Base-by-base conservation (phyloP, 1,140 invertebrate species). In the Ceratina australensis region DNA sequence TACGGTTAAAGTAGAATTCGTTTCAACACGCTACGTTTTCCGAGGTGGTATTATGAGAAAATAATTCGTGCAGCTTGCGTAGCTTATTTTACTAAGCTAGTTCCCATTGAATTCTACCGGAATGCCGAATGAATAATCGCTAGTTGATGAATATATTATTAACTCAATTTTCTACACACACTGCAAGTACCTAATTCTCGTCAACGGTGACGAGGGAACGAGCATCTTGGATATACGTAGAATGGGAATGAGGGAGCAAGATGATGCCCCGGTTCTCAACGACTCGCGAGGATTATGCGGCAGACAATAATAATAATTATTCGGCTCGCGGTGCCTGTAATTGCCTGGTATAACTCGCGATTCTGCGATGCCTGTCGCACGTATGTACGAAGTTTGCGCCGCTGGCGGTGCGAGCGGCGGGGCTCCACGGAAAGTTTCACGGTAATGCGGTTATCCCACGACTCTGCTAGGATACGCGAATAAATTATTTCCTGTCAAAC, bases 291-390 rank as follows among this genome's bases (percentile, higher is more conserved):
- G 81, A 79, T 82, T 82, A 82, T 52, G 77, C 71, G 67, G 71
- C 49, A 82, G 78, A 83, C 80, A 82, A 83, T 83, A 82, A 83
- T 82, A 72, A 78, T 78, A 83, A 83, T 83, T 83, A 83, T 83
- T 79, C 76, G 71, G 50, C 69, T 79, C 60, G 80, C 61, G 61
- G 68, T 83, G 80, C 80, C 67, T 74, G 66, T 82, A 83, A 82
- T 83, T 83, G 76, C 75, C 76, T 68, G 52, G 81, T 71, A 66
- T 82, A 83, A 83, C 71, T 83, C 80, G 63, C 61, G 80, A 80
- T 77, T 82, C 74, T 68, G 28, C 64, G 80, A 72, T 71, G 76
- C 79, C 81, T 65, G 81, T 76, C 80, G 65, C 81, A 83, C 5
- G 28, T 33, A 33, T 66, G 79, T 72, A 82, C 80, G 49, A 83